Percentiles rank a stretch among this genome's conserved stretches.
Evolutionary conservation across 2,113 vertebrate genomes (phyloP).

Genomic region (Prietella phreatophila): DNA sequence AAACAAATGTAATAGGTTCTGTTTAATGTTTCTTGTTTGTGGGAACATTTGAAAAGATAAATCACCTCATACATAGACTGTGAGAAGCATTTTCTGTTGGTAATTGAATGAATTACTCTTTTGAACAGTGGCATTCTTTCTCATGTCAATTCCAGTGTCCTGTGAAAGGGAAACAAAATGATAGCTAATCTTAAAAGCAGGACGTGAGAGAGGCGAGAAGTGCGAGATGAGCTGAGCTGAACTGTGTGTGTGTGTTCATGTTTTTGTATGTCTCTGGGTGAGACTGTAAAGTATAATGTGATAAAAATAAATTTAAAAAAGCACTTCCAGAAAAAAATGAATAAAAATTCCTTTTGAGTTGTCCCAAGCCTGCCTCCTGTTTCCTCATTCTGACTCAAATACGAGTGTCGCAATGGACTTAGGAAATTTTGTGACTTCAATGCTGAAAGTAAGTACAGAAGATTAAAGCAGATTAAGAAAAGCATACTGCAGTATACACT

Average conservation of each 20-base stretch:
- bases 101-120: neutral
- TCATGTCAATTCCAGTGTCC: neutral
- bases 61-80: neutral
- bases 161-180: neutral
- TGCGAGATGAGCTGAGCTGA: neutral
- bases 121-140: conserved; percentile 4
- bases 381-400: neutral
- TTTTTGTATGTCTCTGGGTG: neutral
- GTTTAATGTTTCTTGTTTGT: conserved; percentile 19
- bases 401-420: neutral
- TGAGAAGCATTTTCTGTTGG: neutral
- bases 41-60: conserved; percentile 24
- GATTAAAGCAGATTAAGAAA: neutral
- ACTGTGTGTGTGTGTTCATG: neutral
- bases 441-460: neutral
- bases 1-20: neutral
- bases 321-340: neutral
- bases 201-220: neutral
- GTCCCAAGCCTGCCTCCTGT: neutral
- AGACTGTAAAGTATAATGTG: neutral
- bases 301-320: neutral
- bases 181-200: neutral
- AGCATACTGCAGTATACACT: neutral
- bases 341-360: neutral
- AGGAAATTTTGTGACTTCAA: neutral